Evolutionary conservation across 2,113 vertebrate species (phyloP).

Genomic region (Bombycilla garrulus): DNA sequence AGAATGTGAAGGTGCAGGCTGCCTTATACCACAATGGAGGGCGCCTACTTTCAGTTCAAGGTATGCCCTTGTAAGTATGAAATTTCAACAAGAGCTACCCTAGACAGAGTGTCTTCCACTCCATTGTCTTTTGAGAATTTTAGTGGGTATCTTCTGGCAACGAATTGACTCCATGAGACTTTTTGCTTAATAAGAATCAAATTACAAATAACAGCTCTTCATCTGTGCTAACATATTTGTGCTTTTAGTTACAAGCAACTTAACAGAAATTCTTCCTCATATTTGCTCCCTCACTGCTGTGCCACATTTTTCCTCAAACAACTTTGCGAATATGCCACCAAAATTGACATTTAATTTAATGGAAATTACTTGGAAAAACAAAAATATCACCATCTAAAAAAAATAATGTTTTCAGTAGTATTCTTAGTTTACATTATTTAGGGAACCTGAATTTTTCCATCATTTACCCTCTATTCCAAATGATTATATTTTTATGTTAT

Average conservation of each 20-base stretch:
- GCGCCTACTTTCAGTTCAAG: neutral
- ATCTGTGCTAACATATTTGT: neutral
- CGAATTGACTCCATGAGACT: neutral
- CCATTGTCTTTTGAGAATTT: neutral
- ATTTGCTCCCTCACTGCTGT: neutral
- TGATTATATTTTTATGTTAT: neutral
- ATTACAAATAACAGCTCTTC: neutral
- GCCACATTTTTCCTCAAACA: neutral
- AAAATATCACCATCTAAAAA: neutral
- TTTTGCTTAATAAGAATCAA: neutral
- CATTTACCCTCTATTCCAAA: neutral
- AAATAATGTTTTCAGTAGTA: neutral
- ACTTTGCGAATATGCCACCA: neutral
- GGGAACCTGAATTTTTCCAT: neutral
- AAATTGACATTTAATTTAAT: neutral
- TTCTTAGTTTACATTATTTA: neutral
- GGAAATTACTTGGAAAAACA: neutral
- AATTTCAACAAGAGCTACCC: neutral
- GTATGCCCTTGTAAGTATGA: neutral
- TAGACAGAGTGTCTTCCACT: neutral
- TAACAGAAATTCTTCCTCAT: neutral
- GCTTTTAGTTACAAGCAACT: neutral
- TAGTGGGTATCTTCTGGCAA: neutral
- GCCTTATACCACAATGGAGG: neutral
- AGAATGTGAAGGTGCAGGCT: neutral